Evolutionary conservation across 2,888 invertebrate species (phyloP).

Genomic region (Aphrophora alni): DNA sequence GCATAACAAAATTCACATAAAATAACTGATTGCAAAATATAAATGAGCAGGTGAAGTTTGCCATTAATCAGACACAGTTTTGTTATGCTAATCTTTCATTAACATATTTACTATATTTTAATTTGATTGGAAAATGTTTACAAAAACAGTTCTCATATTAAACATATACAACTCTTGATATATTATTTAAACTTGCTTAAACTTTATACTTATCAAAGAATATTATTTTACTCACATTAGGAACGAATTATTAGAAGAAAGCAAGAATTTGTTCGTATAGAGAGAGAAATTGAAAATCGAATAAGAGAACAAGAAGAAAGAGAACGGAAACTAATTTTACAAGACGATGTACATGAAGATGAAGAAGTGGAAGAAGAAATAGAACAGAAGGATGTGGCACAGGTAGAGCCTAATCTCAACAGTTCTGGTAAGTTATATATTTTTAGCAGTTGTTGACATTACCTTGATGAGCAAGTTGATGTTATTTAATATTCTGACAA

Average conservation of each 20-base stretch:
- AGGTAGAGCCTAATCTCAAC: conserved; percentile 36
- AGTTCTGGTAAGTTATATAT: conserved; percentile 31
- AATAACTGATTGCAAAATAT: too few species aligned
- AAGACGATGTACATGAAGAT: conserved; percentile 22
- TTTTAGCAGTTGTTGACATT: not conserved
- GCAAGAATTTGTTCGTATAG: conserved; percentile 47
- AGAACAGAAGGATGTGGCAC: conserved; percentile 17
- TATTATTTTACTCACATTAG: conserved; percentile 28
- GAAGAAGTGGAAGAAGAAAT: not conserved
- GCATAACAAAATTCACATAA: too few species aligned
- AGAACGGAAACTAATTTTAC: conserved; percentile 42
- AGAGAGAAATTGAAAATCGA: conserved; percentile 45
- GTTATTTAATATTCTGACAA: too few species aligned
- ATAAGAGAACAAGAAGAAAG: conserved; percentile 47
- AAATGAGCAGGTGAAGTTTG: too few species aligned
- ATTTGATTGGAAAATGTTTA: too few species aligned
- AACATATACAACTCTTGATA: too few species aligned
- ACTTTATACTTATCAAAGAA: too few species aligned
- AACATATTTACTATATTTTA: too few species aligned
- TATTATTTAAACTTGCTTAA: too few species aligned
- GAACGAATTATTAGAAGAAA: conserved; percentile 47
- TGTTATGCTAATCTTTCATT: too few species aligned
- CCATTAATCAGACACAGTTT: too few species aligned
- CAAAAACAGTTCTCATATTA: too few species aligned
- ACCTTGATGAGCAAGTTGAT: not conserved